These are phyloP conservation scores for Dendropsophus ebraccatus DNA, from an alignment of 2,113 vertebrate genomes.

Conservation along the genomic window DNA sequence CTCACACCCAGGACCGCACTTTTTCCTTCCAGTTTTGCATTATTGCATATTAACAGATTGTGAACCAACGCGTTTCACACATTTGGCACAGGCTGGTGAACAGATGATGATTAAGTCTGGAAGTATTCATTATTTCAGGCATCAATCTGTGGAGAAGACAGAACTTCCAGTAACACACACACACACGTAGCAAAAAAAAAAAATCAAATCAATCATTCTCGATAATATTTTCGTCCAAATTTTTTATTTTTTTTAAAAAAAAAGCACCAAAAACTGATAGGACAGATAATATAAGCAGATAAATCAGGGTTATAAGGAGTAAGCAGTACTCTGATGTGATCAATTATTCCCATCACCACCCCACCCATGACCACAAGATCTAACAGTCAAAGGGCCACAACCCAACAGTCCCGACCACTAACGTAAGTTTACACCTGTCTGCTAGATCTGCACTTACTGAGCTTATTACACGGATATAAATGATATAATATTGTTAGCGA, in stretches of 20 bases:
- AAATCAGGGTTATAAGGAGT: neutral
- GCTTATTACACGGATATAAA: too few species aligned
- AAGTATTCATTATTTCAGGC: conserved; percentile 27
- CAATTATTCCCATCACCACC: too few species aligned
- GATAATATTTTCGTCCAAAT: too few species aligned
- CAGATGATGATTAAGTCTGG: neutral
- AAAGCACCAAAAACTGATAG: neutral
- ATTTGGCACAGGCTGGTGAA: neutral
- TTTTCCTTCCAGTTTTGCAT: neutral
- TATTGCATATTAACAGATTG: conserved; percentile 29
- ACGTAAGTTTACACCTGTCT: too few species aligned
- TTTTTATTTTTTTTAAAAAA: neutral
- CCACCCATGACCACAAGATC: too few species aligned
- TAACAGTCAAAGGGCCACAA: too few species aligned
- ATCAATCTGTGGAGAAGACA: conserved; percentile 12
- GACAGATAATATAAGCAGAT: neutral
- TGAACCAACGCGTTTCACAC: conserved; percentile 36
- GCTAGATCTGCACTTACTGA: too few species aligned
- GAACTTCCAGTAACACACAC: conserved; percentile 3
- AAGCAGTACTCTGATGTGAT: too few species aligned
- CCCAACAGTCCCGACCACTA: too few species aligned
- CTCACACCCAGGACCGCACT: too few species aligned
- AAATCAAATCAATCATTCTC: too few species aligned
- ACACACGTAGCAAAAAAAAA: neutral
- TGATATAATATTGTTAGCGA: too few species aligned